phyloP scores from a whole-genome alignment of 1,140 invertebrate genomes.

The Homalodisca vitripennis region DNA sequence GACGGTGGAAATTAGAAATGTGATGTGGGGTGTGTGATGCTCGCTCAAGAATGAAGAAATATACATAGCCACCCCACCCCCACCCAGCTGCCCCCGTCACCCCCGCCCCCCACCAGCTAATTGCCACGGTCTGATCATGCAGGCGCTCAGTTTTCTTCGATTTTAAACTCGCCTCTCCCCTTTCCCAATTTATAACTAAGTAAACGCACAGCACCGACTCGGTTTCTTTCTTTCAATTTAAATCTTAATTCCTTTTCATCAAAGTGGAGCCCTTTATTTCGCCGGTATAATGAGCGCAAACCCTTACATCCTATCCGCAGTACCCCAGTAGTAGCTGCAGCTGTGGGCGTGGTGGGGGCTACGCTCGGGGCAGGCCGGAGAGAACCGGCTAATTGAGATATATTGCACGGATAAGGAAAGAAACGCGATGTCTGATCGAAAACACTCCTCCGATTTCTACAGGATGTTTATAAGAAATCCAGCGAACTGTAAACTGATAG shows the following conservation, averaged over 20 bases:
- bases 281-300: conserved; percentile 13
- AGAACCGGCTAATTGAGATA: no score
- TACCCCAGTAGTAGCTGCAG: no score
- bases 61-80: conserved; percentile 20
- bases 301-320: no score
- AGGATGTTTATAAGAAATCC: no score
- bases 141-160: conserved; percentile 29
- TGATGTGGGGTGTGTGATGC: conserved; percentile 35
- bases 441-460: not conserved
- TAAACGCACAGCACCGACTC: conserved; percentile 22
- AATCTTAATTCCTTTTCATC: conserved; percentile 31
- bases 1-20: conserved; percentile 41
- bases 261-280: conserved; percentile 24
- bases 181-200: conserved; percentile 27
- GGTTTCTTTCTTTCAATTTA: conserved; percentile 31
- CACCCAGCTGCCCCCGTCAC: not conserved
- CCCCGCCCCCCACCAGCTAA: conserved; percentile 16
- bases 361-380: no score
- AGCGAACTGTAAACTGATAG: no score
- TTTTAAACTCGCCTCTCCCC: conserved; percentile 29
- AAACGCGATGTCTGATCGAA: no score
- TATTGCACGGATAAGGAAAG: no score
- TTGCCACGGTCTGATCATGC: conserved; percentile 30
- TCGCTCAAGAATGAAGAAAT: conserved; percentile 38
- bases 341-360: no score